These are phyloP conservation scores for Chaetophractus vellerosus DNA, from an alignment of 2,797 vertebrate species.

Conservation along the genomic window DNA sequence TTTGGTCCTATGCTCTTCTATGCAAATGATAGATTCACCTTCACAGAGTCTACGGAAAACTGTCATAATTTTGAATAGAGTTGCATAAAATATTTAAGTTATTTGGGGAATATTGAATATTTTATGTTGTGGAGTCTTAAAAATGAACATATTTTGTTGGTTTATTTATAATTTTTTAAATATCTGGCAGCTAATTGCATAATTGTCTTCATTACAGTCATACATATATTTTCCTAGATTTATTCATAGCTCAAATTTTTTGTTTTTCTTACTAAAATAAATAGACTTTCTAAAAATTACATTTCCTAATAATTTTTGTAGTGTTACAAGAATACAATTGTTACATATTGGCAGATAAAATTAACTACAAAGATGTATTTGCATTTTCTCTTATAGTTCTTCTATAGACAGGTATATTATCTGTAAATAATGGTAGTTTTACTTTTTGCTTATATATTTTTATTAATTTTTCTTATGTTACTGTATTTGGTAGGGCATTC, in stretches of 20 bases:
- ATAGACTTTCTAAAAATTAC: background rate
- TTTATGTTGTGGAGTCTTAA: background rate
- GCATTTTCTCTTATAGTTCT: slow-evolving; percentile 5
- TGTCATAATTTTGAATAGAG: background rate
- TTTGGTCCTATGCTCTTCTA: background rate
- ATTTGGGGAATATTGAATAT: background rate
- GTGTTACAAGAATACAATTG: background rate
- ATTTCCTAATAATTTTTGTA: background rate
- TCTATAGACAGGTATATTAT: background rate
- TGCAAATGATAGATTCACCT: background rate
- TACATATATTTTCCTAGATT: background rate
- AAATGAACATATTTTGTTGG: background rate
- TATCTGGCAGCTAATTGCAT: background rate
- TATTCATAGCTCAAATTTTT: background rate
- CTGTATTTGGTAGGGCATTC: background rate
- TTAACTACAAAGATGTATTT: background rate
- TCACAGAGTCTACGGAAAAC: background rate
- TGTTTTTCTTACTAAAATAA: background rate
- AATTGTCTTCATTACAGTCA: background rate
- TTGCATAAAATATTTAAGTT: background rate
- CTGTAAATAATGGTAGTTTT: background rate
- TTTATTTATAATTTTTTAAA: slow-evolving; percentile 46
- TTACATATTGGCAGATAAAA: background rate
- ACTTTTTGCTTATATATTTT: background rate
- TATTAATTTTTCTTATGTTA: background rate